Evolutionary conservation across 2,888 invertebrate species (phyloP).

Genomic region (Hypsopygia costalis): DNA sequence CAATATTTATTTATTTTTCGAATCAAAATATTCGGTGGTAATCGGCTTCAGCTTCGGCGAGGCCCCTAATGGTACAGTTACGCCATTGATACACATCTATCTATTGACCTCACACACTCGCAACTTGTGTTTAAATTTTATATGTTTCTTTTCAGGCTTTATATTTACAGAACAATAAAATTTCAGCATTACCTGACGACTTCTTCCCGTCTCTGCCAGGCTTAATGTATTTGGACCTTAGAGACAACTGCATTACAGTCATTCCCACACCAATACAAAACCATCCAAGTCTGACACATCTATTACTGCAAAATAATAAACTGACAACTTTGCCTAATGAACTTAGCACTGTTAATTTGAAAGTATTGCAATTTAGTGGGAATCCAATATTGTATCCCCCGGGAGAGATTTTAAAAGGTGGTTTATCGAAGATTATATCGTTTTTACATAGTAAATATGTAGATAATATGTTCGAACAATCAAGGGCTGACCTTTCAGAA

Average conservation of each 20-base stretch:
- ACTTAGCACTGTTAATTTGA: conserved; percentile 81
- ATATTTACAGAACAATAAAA: conserved; percentile 75
- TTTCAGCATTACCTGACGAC: conserved; percentile 76
- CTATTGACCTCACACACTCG: too few relatives aligned
- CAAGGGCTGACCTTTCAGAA: conserved; percentile 48
- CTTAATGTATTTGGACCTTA: conserved; percentile 83
- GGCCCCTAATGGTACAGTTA: too few relatives aligned
- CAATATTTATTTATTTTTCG: too few relatives aligned
- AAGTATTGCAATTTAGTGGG: conserved; percentile 80
- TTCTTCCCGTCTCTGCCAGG: conserved; percentile 78
- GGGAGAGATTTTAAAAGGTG: conserved; percentile 71
- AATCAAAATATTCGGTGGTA: too few relatives aligned
- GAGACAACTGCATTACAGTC: conserved; percentile 79
- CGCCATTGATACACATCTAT: too few relatives aligned
- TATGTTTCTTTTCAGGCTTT: conserved; percentile 44
- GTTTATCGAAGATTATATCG: conserved; percentile 54
- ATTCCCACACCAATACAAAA: conserved; percentile 80
- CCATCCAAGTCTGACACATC: conserved; percentile 80
- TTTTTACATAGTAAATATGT: conserved; percentile 57
- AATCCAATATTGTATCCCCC: conserved; percentile 83
- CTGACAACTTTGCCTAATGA: conserved; percentile 81
- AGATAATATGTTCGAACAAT: conserved; percentile 44
- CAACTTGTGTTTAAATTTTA: too few relatives aligned
- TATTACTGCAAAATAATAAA: conserved; percentile 83
- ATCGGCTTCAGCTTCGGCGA: too few relatives aligned